A percentile compares a stretch with the other conserved stretches of the same genome.
Conservation (phyloP, 2,113 vertebrate genomes). For the Diphyllodes magnificus region DNA sequence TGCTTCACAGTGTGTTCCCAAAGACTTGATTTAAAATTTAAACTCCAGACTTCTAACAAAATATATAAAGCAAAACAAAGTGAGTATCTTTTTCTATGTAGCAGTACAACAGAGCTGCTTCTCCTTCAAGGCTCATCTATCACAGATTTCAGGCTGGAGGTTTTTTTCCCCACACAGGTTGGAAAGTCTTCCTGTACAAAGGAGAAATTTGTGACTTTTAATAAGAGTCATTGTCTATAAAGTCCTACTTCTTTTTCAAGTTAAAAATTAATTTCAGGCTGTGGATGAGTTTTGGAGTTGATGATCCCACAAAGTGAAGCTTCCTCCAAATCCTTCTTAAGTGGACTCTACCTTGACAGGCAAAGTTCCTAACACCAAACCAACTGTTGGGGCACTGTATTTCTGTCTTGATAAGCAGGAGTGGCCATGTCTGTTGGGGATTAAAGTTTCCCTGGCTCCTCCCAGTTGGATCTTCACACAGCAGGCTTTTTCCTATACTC, state of each 20-base stretch:
- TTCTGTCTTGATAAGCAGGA: neutral
- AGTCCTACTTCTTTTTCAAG: neutral
- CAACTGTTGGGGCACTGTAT: neutral
- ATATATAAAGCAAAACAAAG: conserved; percentile 9
- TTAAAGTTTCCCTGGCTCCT: neutral
- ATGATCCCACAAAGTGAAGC: neutral
- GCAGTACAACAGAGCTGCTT: neutral
- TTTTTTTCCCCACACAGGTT: neutral
- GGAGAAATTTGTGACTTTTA: neutral
- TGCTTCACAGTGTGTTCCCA: neutral
- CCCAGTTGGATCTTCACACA: neutral
- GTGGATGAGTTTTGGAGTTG: neutral
- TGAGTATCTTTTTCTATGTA: neutral
- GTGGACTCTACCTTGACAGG: neutral
- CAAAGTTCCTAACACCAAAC: neutral
- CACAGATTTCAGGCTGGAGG: neutral
- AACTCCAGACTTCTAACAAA: neutral
- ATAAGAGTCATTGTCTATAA: neutral
- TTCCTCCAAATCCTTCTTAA: neutral
- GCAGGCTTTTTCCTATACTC: neutral
- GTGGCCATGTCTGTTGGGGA: neutral
- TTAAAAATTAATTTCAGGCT: neutral
- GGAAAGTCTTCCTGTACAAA: neutral
- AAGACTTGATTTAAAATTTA: conserved; percentile 29
- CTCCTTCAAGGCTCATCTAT: neutral